Conservation (phyloP, 2,797 vertebrate genomes). For the Alauda arvensis region DNA sequence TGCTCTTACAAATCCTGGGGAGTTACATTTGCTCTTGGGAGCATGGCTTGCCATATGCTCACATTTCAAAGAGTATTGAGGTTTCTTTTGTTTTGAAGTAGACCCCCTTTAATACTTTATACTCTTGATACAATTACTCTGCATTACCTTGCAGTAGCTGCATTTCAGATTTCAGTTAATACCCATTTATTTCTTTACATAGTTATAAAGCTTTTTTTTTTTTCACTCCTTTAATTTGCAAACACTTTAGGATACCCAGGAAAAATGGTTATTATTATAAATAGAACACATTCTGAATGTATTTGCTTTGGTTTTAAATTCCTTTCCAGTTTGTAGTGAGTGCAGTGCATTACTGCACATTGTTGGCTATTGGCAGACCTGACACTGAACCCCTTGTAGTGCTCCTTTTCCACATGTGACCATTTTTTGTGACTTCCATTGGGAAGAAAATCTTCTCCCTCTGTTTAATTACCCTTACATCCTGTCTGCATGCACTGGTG, state of each 20-base stretch:
- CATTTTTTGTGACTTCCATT: not conserved
- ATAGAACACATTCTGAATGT: not conserved
- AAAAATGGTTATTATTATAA: not conserved
- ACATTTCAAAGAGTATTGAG: not conserved
- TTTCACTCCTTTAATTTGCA: not conserved
- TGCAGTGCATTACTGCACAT: not conserved
- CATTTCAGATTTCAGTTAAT: not conserved
- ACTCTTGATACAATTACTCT: not conserved
- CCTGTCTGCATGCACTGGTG: not conserved
- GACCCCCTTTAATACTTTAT: not conserved
- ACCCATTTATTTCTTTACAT: not conserved
- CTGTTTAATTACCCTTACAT: not conserved
- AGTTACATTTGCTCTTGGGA: not conserved
- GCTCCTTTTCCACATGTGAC: not conserved
- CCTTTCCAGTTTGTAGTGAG: not conserved
- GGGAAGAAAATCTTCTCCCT: not conserved
- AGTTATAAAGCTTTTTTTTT: not conserved
- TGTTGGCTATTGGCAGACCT: not conserved
- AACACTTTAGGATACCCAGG: not conserved
- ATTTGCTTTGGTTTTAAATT: slow-evolving; percentile 13
- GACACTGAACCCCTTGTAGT: not conserved
- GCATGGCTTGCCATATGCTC: not conserved
- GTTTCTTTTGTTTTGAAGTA: not conserved
- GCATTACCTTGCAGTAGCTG: not conserved
- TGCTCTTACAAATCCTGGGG: not conserved